Percentiles rank a stretch among this genome's conserved stretches.
Conservation (phyloP, 2,888 invertebrate species). For the Masnerella sp. region DNA sequence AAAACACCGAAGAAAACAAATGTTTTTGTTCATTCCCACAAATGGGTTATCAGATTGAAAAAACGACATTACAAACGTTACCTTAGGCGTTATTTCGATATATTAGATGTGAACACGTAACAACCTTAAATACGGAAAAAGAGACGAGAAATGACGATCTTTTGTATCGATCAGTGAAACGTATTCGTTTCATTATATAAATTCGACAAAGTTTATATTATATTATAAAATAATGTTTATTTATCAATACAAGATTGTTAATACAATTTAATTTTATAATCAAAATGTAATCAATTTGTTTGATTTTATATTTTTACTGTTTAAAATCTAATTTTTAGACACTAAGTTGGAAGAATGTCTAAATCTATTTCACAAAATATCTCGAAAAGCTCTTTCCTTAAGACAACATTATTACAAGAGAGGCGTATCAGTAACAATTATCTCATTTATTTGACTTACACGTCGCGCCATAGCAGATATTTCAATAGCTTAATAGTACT, state of each 20-base stretch:
- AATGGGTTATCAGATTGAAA: slow-evolving; percentile 23
- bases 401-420: not conserved
- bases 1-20: too few species aligned
- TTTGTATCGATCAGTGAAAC: too few species aligned
- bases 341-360: too few species aligned
- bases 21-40: slow-evolving; percentile 9
- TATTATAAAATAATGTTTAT: too few species aligned
- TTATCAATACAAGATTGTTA: not conserved
- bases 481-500: slow-evolving; percentile 19
- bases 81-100: slow-evolving; percentile 18
- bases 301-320: not conserved
- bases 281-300: too few species aligned
- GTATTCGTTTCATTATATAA: too few species aligned
- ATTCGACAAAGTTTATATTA: too few species aligned
- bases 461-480: slow-evolving; percentile 16
- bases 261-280: too few species aligned
- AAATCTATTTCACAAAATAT: too few species aligned
- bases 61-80: slow-evolving; percentile 8
- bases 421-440: slow-evolving; percentile 12
- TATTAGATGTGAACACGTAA: slow-evolving; percentile 22
- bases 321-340: too few species aligned
- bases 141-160: slow-evolving; percentile 5
- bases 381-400: not conserved
- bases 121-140: not conserved
- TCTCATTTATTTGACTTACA: slow-evolving; percentile 17